Conservation (phyloP, 1,140 invertebrate genomes). For the Sarcophaga bullata region DNA sequence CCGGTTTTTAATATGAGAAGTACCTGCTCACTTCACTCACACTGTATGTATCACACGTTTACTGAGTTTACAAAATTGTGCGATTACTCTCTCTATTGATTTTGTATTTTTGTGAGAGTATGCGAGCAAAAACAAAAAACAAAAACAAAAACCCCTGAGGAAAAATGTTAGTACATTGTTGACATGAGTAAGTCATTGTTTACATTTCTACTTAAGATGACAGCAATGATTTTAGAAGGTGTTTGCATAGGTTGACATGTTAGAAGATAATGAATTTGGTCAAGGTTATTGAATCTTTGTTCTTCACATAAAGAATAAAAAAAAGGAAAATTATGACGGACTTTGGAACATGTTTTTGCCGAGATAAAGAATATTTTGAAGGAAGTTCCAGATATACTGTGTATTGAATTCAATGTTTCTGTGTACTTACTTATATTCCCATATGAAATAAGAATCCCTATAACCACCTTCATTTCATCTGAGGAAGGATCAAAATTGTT, state of each 20-base stretch:
- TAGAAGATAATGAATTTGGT: conserved; percentile 14
- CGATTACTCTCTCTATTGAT: too few relatives aligned
- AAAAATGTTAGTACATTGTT: neutral
- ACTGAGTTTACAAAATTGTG: too few relatives aligned
- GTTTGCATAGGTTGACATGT: conserved; percentile 5
- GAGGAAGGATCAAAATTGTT: too few relatives aligned
- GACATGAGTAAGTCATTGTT: neutral
- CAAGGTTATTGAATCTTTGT: neutral
- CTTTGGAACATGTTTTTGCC: too few relatives aligned
- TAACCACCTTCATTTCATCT: too few relatives aligned
- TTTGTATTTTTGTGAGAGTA: too few relatives aligned
- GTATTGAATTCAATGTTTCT: too few relatives aligned
- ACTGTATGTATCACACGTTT: neutral
- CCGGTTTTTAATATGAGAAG: neutral
- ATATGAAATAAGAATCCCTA: too few relatives aligned
- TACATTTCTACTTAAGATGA: neutral
- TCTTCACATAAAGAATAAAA: neutral
- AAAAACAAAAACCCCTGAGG: neutral
- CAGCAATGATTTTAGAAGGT: neutral
- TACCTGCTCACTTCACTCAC: neutral
- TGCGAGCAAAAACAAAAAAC: neutral
- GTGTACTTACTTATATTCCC: too few relatives aligned
- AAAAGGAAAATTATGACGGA: too few relatives aligned
- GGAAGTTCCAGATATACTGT: too few relatives aligned
- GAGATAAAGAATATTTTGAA: too few relatives aligned